Base-by-base conservation (phyloP, 2,888 invertebrate species). In the Crioceris asparagi region DNA sequence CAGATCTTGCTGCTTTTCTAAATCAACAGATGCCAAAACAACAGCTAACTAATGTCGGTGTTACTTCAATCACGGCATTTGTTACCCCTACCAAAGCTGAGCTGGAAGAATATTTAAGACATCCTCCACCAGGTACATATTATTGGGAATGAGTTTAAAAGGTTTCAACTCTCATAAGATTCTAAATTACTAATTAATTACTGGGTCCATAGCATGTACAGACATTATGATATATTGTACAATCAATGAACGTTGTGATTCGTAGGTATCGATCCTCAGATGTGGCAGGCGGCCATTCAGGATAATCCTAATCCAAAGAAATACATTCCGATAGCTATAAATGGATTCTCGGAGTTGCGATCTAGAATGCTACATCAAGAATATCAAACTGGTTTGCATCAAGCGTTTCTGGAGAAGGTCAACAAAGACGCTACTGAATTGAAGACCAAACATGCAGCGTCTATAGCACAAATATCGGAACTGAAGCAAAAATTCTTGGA, bases 221-320 rank as follows among this genome's bases (percentile, higher is more conserved):
- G n/a, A n/a, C n/a, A n/a, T n/a, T n/a, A n/a, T n/a, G n/a, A n/a
- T n/a, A n/a, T n/a, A n/a, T n/a, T n/a, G n/a, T n/a, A n/a, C n/a
- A n/a, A n/a, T n/a, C n/a, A n/a, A n/a, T n/a, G n/a, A n/a, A n/a
- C n/a, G n/a, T 4, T 25, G 12, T 18, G 18, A 29, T 43, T 51
- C 57, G 39, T 61, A 78, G 86, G 92, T n/a, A 84, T 96, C 56
- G 92, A 94, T 62, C 79, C 82, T 32, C 72, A 90, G 42, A 70
- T 96, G 52, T 98, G 98, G 98, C 83, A 86, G 55, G 94, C 97
- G 62, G 96, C 96, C 0, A 91, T 92, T 55, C 68, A 82, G 17
- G 94, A 96, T 57, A 98, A 98, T 68, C 98, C 97, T 0, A 87
- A 96, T 63, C 78, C 88, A 1, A 77, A 76, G 21, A 79, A 80